Conservation (phyloP, 2,888 invertebrate species). For the Heliconius hortense region DNA sequence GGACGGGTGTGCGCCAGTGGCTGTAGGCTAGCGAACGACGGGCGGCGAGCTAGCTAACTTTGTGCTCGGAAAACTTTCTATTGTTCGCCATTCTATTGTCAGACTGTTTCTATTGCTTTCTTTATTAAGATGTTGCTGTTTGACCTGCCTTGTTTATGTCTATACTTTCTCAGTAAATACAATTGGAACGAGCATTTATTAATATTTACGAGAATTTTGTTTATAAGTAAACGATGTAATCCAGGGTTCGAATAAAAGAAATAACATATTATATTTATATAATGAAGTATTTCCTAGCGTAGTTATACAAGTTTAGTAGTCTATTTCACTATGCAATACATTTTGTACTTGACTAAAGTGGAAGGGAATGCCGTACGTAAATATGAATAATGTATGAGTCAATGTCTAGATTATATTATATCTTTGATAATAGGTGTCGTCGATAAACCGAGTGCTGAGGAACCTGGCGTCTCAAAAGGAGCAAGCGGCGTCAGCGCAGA, state of each 20-base stretch:
- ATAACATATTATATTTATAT: too few relatives aligned
- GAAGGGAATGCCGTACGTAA: too few relatives aligned
- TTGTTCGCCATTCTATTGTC: constrained; percentile 26
- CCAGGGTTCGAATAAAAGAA: background rate
- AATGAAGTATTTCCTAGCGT: too few relatives aligned
- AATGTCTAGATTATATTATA: too few relatives aligned
- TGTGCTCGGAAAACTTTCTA: constrained; percentile 18
- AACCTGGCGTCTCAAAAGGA: constrained; percentile 98
- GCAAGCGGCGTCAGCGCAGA: constrained; percentile 89
- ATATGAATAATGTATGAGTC: too few relatives aligned
- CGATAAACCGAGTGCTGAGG: constrained; percentile 97
- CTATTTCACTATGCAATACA: too few relatives aligned
- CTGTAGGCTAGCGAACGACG: background rate
- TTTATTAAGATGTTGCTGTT: constrained; percentile 24
- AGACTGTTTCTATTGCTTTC: constrained; percentile 26
- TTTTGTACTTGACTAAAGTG: too few relatives aligned
- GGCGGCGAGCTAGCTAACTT: constrained; percentile 1
- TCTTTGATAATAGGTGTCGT: constrained; percentile 89
- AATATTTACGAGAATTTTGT: background rate
- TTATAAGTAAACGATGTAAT: background rate
- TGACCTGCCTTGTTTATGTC: constrained; percentile 14
- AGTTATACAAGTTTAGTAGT: too few relatives aligned
- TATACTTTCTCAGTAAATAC: background rate
- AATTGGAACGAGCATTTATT: background rate
- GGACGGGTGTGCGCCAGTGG: constrained; percentile 26